Base-by-base conservation (phyloP, 2,113 vertebrate species). In the Mus spicilegus region DNA sequence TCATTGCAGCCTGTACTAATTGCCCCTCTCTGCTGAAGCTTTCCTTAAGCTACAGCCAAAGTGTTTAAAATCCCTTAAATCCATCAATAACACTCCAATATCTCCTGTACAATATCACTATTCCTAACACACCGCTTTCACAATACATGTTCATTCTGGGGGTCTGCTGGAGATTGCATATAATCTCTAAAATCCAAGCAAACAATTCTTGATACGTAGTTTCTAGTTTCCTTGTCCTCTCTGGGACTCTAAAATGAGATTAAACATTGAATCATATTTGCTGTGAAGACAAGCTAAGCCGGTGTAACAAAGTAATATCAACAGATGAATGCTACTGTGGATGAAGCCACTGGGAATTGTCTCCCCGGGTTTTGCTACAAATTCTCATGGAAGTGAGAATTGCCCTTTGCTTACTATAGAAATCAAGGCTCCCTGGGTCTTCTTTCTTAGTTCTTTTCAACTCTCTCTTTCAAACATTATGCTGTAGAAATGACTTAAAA, bases 221-320 rank as follows among this genome's bases (percentile, higher is more conserved):
- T 22, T 2, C 54, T 63, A 90, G 89, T 46, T 42, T 91, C 26
- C 58, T 90, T 16, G 8, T 3, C 5, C 86, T 90, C 30, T 76
- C 6, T 89, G 22, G 19, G 3, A 92, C 61, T 91, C 81, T 63
- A 63, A 93, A 26, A 75, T 93, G n/a, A 95, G 89, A 61, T 54
- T 91, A 89, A 58, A 33, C 42, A 80, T 22, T 84, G 73, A 73
- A 20, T 89, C 61, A 58, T 78, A 82, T 89, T 69, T 90, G 5
- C 33, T 54, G 0, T 42, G 26, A 26, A 4, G 28, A 3, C 56
- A 87, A 36, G 22, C 61, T 87, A 95, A 93, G 16, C 11, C 30
- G 5, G 54, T 4, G 16, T 63, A 13, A 93, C 42, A 93, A 87
- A 82, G 2, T 24, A 3, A 33, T 39, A 49, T 33, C 42, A 75